Evolutionary conservation across 1,140 invertebrate genomes (phyloP), one percentile per base, ranked within the genome.

Genomic region (Leptinotarsa undecemlineata): DNA sequence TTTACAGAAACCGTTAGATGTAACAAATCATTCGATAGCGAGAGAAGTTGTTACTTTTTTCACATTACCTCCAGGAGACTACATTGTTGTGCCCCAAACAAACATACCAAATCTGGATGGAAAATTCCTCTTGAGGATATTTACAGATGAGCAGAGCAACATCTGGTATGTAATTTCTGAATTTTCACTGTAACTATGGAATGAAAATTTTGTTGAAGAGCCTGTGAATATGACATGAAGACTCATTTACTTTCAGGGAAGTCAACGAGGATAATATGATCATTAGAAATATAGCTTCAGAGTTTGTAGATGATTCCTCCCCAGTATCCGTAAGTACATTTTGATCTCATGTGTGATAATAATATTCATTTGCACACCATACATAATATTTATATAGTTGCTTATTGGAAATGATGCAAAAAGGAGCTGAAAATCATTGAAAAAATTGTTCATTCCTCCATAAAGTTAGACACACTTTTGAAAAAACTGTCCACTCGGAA

Each of bases 81-180:
- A 93, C 84, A 89, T 94, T 61, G 89, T 94, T n/a, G 89, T 95
- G 68, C 92, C 93, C 48, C 92, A 93, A 86, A 92, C 92, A 15
- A 88, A 89, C 73, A 85, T 88, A 64, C 88, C 92, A 20, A 91
- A 92, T 86, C 87, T 88, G 77, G 91, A 92, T 81, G 90, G 89
- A 60, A 91, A 91, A 84, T 93, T 93, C 85, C 86, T 93, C 23
- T 86, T 93, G 57, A 85, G 92, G 71, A 90, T 93, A 74, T 86
- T 93, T 6, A 92, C 91, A 4, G 92, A 93, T 83, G 90, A 92
- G 82, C 90, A 91, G 82, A 90, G 90, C 80, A 91, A 91, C 84
- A 92, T 93, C 74, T 93, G 92, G 91, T 91, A 84, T 85, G 83
- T 72, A 64, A 61, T 72, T 69, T 33, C 0, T 51, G 5, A 75